Base-by-base conservation (phyloP, 2,113 vertebrate genomes). In the Charina bottae region DNA sequence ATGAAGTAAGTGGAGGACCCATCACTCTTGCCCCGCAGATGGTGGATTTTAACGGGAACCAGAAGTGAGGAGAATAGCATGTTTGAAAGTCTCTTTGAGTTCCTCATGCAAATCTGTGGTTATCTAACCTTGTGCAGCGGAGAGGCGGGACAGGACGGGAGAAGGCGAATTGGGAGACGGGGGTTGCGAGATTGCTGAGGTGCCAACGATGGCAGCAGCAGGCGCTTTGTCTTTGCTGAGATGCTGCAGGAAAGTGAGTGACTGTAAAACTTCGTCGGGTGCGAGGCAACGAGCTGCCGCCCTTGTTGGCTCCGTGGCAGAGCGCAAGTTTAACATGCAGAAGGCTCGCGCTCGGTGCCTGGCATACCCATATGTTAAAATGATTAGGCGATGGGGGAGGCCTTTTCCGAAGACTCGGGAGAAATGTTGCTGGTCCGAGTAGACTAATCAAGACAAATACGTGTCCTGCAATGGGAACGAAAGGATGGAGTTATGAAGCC, bases 101-200 rank as follows among this genome's bases (percentile, higher is more conserved):
- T n/a, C 4, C 23, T 5, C 33, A 4, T 84, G 55, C 7, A 8
- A 83, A 2, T 28, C 24, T 54, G 1, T 8, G 42, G 3, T 49
- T 85, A 72, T 72, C n/a, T 17, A 72, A 72, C 64, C n/a, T 33
- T 33, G 64, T n/a, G 64, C 0, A 5, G 13, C n/a, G 15, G 37
- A 11, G 56, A 2, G 49, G 12, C 17, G 12, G 59, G 0, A 23
- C 49, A 0, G 6, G 8, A n/a, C n/a, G 0, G n/a, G 6, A 1
- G 58, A 7, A 1, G 59, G 28, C n/a, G 37, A 26, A 42, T 28
- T 28, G 72, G 37, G 72, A 5, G 4, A 9, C 2, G 33, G 21
- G 12, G 11, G 6, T 2, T 11, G 19, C 8, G 0, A 5, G 6
- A 3, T 0, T 10, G n/a, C 46, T 28, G 11, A 19, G 21, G 2